Conservation (phyloP, 2,113 vertebrate species). For the Pavo muticus region DNA sequence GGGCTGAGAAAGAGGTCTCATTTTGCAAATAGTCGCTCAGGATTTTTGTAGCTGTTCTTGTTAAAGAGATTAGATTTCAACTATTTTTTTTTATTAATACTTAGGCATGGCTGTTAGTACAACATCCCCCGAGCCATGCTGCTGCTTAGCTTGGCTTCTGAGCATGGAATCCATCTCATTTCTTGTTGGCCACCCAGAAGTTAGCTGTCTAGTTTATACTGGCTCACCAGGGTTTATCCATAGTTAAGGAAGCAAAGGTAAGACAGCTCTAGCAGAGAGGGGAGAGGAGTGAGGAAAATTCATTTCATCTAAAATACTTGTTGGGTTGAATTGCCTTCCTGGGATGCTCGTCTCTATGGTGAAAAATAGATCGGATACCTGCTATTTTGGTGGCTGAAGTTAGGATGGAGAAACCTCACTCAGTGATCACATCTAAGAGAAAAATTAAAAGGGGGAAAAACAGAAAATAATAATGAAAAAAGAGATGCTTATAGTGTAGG, state of each 20-base stretch:
- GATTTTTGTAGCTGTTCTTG: neutral
- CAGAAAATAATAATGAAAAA: neutral
- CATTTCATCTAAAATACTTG: fast-evolving
- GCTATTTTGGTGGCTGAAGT: neutral
- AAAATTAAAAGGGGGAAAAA: neutral
- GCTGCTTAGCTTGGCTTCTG: neutral
- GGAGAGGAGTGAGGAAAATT: neutral
- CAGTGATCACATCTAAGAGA: neutral
- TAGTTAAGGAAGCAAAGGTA: neutral
- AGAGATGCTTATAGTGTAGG: neutral
- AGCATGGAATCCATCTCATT: neutral
- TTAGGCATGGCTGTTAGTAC: neutral
- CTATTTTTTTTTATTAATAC: neutral
- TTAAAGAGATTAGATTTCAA: neutral
- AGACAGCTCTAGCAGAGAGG: neutral
- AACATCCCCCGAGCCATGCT: neutral
- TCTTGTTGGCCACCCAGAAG: neutral
- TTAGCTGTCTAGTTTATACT: neutral
- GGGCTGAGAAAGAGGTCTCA: neutral
- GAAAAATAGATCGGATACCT: neutral
- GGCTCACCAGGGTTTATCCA: neutral
- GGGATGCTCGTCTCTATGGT: neutral
- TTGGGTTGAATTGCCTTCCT: neutral
- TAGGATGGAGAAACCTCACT: neutral
- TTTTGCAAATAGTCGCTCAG: neutral